Conservation (phyloP, 2,888 invertebrate species). For the Eristalinus sepulchralis region DNA sequence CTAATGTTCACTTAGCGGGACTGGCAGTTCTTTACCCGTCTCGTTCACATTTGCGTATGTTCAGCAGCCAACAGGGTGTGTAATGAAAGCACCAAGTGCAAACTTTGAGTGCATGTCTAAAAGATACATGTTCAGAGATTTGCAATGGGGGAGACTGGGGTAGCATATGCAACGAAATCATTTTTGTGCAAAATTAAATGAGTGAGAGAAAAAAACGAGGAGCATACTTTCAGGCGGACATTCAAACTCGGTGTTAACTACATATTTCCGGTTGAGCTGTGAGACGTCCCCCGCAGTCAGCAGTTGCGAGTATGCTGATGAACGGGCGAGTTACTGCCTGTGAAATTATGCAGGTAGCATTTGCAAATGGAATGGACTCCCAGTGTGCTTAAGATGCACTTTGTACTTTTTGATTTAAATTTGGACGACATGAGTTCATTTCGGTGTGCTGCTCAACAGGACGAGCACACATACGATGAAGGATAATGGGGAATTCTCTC, state of each 20-base stretch:
- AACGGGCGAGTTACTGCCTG: background rate
- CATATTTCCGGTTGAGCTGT: background rate
- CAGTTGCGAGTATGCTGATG: background rate
- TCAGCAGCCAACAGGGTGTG: slow-evolving; percentile 27
- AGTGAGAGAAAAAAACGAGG: background rate
- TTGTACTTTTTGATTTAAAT: background rate
- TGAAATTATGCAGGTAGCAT: background rate
- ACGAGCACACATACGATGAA: no score
- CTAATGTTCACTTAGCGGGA: slow-evolving; percentile 30
- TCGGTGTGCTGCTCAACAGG: background rate
- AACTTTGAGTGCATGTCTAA: slow-evolving; percentile 62
- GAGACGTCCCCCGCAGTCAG: background rate
- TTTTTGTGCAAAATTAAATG: background rate
- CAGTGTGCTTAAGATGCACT: background rate
- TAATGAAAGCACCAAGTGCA: slow-evolving; percentile 58
- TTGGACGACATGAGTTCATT: background rate
- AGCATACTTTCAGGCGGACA: background rate
- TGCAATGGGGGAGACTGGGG: background rate
- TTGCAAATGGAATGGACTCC: background rate
- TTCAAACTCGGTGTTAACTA: background rate
- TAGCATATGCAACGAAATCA: background rate
- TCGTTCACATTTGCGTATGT: slow-evolving; percentile 1
- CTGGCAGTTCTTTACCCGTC: background rate
- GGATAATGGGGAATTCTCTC: no score
- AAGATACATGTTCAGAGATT: slow-evolving; percentile 40